Base-by-base conservation (phyloP, 2,888 invertebrate genomes). In the Penaeus monodon region DNA sequence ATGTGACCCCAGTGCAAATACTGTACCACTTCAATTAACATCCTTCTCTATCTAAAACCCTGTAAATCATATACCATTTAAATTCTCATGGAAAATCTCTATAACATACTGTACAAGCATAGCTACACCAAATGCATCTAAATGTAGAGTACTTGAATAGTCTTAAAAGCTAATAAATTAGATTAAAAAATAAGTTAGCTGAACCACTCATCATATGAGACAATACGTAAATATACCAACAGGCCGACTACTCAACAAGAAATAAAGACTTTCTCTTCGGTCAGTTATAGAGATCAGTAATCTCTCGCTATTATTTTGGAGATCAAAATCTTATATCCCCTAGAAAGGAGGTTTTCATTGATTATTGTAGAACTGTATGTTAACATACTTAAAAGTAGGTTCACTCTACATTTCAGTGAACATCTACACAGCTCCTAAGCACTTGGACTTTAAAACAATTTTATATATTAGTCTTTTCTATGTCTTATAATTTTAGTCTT, bases 91-190 rank as follows among this genome's bases (percentile, higher is more conserved):
- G 24, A 22, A 44, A 29, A 68, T 66, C 38, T 64, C 14, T n/a
- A 80, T 44, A n/a, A 80, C 44, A 33, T 29, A 49, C 44, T n/a
- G 44, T 57, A 27, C 20, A 44, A 81, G 38, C 44, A 80, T 66
- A 81, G 8, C 68, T 68, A 66, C 81, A 68, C 68, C 79, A 79
- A 73, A 81, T 81, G 66, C 64, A 64, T n/a, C 38, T 81, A 68
- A 44, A 77, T 77, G 24, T 77, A 8, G 49, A 44, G 38, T 29
- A 65, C 65, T 80, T 22, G 29, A 79, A 27, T 14, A 44, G 64
- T 81, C 81, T 81, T 68, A 81, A 33, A 57, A 68, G 68, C n/a
- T 81, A 81, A 81, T 81, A 68, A 80, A 80, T 80, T 33, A 80
- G 14, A 44, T 49, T 65, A 44, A 68, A 68, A 73, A 81, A 68